Conservation (phyloP, 2,888 invertebrate genomes). For the Elgonia sp. region DNA sequence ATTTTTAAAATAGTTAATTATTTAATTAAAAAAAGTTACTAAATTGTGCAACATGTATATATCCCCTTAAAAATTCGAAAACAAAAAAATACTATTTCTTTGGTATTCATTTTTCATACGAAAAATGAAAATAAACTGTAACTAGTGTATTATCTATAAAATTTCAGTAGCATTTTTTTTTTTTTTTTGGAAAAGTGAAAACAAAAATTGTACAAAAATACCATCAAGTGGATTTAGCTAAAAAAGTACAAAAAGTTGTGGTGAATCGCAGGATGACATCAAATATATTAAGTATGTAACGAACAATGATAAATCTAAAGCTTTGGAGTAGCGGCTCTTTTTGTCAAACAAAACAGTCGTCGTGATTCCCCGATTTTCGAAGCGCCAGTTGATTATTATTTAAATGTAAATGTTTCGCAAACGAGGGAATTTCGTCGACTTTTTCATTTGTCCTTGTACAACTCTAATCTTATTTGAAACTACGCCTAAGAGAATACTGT, state of each 20-base stretch:
- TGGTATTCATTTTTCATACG: conserved; percentile 29
- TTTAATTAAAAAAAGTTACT: too few species aligned
- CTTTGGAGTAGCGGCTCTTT: conserved; percentile 85
- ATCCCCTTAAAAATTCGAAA: background rate
- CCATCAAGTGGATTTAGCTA: conserved; percentile 7
- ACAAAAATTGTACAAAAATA: conserved; percentile 44
- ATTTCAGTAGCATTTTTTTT: too few species aligned
- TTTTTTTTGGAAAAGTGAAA: background rate
- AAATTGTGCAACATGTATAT: too few species aligned
- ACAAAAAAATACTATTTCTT: conserved; percentile 33
- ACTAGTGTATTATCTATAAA: background rate
- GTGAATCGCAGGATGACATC: conserved; percentile 62
- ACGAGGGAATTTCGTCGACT: conserved; percentile 62
- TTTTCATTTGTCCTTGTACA: background rate
- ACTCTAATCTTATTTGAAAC: conserved; percentile 74
- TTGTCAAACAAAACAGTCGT: conserved; percentile 73
- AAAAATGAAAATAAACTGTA: background rate
- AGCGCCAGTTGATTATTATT: conserved; percentile 44
- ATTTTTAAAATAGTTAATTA: too few species aligned
- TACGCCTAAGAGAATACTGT: conserved; percentile 85
- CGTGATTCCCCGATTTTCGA: background rate
- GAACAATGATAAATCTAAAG: conserved; percentile 84
- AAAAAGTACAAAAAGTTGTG: conserved; percentile 56
- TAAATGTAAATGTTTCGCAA: conserved; percentile 64
- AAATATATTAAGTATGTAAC: conserved; percentile 78